Evolutionary conservation across 2,888 invertebrate species (phyloP), one percentile per base, ranked within the genome.

Genomic region (Stramonita haemastoma): DNA sequence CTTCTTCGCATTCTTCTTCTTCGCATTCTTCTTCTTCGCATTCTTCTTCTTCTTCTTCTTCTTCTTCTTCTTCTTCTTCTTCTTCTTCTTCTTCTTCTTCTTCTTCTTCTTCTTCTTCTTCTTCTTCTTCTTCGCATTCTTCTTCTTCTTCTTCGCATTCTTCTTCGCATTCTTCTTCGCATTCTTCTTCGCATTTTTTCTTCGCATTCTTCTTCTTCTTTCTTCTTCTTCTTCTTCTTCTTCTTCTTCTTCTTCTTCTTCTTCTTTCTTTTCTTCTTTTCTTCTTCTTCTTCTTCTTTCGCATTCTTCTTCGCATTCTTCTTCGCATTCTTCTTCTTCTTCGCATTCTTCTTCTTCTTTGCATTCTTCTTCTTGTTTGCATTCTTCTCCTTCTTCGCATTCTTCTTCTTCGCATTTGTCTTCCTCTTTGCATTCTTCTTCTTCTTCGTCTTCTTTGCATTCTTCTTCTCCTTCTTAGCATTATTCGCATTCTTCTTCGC

Each of bases 21-120:
- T 73, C 6, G 19, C 26, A 6, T 26, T 73, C n/a, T 73, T 73
- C n/a, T 73, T 73, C 73, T 73, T n/a, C n/a, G 13, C 6, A 15
- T 73, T 73, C n/a, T 73, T 73, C n/a, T 6, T 6, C 6, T n/a
- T 73, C 73, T 73, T n/a, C n/a, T 15, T 26, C 13, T 73, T n/a
- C n/a, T n/a, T 73, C 73, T 11, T 26, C 6, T 73, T n/a, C 73
- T 73, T 15, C n/a, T 26, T 73, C 26, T 6, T 73, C 26, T 26
- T 36, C 36, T 32, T 66, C 46, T 32, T 46, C 26, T 26, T 36
- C 32, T 56, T 86, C 22, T 19, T 32, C 19, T 73, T 87, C 36
- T 73, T n/a, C 32, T 66, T 73, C 36, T 87, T 57, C 46, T 26
- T 73, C 73, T 87, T 26, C 46, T 32, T 73, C 73, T 81, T 81